Evolutionary conservation across 2,888 invertebrate genomes (phyloP).

Genomic region (Trissolcus brochymenae): DNA sequence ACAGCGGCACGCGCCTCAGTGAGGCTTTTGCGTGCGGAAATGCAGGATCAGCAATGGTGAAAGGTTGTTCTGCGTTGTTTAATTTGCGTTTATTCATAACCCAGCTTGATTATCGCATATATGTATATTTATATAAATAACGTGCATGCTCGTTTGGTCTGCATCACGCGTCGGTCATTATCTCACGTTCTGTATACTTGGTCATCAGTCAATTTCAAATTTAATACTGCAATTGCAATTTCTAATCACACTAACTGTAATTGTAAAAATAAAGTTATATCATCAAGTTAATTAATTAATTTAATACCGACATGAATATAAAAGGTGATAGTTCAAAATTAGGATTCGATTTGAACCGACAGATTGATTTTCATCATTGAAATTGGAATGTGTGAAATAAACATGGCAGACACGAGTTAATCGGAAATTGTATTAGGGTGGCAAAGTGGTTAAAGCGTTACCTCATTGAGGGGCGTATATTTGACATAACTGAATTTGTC

Average conservation of each 20-base stretch:
- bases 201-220: no score
- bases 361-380: no score
- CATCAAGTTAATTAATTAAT: no score
- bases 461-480: constrained; percentile 68
- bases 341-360: no score
- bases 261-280: no score
- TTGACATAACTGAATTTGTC: constrained; percentile 69
- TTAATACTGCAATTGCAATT: no score
- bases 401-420: no score
- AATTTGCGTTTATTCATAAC: constrained; percentile 49
- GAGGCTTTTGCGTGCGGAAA: constrained; percentile 39
- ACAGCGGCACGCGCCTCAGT: constrained; percentile 26
- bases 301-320: no score
- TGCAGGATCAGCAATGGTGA: constrained; percentile 46
- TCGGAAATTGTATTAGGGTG: background rate
- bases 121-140: constrained; percentile 21
- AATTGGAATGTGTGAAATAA: no score
- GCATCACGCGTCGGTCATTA: background rate
- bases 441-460: constrained; percentile 51
- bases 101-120: constrained; percentile 12
- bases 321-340: no score
- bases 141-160: constrained; percentile 17
- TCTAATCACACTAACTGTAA: no score
- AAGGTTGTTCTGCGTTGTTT: constrained; percentile 41
- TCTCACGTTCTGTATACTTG: no score